phyloP scores from a whole-genome alignment of 2,797 vertebrate genomes.

The Rhinichthys osculus region DNA sequence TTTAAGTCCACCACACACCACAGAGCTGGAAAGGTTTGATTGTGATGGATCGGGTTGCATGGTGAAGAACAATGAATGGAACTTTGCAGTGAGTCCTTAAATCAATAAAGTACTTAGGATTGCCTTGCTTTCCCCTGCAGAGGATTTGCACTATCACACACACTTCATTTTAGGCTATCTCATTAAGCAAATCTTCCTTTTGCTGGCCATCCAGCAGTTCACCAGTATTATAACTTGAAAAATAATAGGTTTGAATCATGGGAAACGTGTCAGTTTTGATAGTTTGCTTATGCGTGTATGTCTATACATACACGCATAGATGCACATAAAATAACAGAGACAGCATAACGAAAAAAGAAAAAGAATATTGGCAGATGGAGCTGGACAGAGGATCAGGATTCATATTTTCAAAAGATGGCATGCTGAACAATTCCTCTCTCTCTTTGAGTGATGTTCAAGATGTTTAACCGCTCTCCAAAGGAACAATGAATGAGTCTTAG shows the following conservation, averaged over 20 bases:
- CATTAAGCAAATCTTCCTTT: conserved; percentile 56
- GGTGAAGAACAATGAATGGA: conserved; percentile 53
- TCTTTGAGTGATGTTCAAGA: conserved; percentile 23
- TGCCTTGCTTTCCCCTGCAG: conserved; percentile 48
- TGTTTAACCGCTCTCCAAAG: conserved; percentile 31
- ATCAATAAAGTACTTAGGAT: conserved; percentile 58
- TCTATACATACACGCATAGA: not conserved
- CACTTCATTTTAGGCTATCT: conserved; percentile 37
- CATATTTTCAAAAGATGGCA: conserved; percentile 49
- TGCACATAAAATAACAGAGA: not conserved
- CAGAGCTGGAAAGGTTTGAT: conserved; percentile 35
- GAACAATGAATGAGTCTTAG: conserved; percentile 37
- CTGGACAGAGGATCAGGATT: conserved; percentile 37
- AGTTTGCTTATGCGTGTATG: conserved; percentile 18
- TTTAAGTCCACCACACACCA: not conserved
- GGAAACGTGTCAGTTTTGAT: conserved; percentile 30
- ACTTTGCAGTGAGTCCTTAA: conserved; percentile 52
- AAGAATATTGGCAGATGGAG: conserved; percentile 16
- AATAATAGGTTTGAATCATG: conserved; percentile 34
- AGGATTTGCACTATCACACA: conserved; percentile 31
- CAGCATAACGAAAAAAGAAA: conserved; percentile 25
- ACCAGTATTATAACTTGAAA: conserved; percentile 1
- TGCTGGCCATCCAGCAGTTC: conserved; percentile 13
- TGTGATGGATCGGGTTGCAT: conserved; percentile 43
- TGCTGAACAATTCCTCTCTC: not conserved